These are phyloP conservation scores for Schizothorax lantsangensis DNA, from an alignment of 2,797 vertebrate species.

Conservation along the genomic window DNA sequence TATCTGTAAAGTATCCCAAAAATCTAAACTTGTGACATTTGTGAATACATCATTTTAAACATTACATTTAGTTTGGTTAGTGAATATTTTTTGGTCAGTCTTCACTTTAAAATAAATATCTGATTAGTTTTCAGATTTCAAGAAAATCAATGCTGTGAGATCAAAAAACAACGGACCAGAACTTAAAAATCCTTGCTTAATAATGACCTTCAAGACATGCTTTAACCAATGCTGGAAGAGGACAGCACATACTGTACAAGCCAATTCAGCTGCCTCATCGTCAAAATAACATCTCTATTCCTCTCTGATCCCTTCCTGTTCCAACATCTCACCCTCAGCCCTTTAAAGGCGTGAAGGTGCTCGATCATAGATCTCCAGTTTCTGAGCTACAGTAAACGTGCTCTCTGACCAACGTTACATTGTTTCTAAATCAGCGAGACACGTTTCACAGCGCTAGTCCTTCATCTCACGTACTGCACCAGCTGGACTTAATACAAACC, in stretches of 20 bases:
- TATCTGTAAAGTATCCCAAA: background rate
- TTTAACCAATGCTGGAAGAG: background rate
- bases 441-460: constrained; percentile 11
- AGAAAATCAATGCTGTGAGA: constrained; percentile 34
- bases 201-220: constrained; percentile 8
- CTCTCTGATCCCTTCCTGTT: background rate
- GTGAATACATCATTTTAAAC: constrained; percentile 35
- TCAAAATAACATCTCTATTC: constrained; percentile 7
- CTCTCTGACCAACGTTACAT: constrained; percentile 24
- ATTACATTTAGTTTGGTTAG: constrained; percentile 46
- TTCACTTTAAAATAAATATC: constrained; percentile 31
- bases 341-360: background rate
- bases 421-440: constrained; percentile 9
- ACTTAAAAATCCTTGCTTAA: background rate
- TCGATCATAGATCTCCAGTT: background rate
- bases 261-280: constrained; percentile 1
- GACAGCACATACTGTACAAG: background rate
- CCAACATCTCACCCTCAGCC: background rate
- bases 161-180: background rate
- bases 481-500: constrained; percentile 42
- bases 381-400: background rate
- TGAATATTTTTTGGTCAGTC: constrained; percentile 37
- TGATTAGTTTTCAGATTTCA: constrained; percentile 22
- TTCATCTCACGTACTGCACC: constrained; percentile 52
- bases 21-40: background rate